phyloP scores from a whole-genome alignment of 2,113 vertebrate genomes.

The Sclerurus mexicanus region DNA sequence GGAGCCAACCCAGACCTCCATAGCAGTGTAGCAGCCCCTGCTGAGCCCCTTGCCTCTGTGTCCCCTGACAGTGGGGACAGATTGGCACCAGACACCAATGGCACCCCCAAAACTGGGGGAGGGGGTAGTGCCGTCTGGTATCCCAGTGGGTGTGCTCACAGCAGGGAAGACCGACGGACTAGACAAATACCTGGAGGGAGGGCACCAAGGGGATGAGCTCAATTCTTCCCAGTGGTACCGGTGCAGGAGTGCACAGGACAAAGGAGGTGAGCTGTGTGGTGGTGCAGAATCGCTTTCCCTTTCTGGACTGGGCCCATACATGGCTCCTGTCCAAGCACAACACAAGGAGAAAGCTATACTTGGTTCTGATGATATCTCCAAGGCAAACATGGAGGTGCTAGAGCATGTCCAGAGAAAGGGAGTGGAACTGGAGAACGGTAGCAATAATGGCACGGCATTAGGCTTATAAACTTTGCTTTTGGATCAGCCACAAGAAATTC shows the following conservation, averaged over 20 bases:
- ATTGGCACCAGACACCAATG: background rate
- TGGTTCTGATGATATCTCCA: background rate
- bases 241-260: background rate
- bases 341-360: background rate
- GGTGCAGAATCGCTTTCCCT: background rate
- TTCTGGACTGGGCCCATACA: too few relatives aligned
- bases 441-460: background rate
- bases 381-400: background rate
- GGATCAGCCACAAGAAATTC: background rate
- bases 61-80: too few relatives aligned
- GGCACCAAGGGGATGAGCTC: too few relatives aligned
- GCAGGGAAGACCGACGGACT: background rate
- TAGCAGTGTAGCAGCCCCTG: background rate
- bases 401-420: background rate
- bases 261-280: background rate
- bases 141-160: background rate
- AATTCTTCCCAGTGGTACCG: fast-evolving
- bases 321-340: background rate
- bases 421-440: background rate
- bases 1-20: too few relatives aligned
- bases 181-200: background rate
- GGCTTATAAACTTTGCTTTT: background rate
- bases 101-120: too few relatives aligned
- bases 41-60: background rate
- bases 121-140: background rate